phyloP scores from a whole-genome alignment of 2,113 vertebrate genomes.

The Xenopus tropicalis region DNA sequence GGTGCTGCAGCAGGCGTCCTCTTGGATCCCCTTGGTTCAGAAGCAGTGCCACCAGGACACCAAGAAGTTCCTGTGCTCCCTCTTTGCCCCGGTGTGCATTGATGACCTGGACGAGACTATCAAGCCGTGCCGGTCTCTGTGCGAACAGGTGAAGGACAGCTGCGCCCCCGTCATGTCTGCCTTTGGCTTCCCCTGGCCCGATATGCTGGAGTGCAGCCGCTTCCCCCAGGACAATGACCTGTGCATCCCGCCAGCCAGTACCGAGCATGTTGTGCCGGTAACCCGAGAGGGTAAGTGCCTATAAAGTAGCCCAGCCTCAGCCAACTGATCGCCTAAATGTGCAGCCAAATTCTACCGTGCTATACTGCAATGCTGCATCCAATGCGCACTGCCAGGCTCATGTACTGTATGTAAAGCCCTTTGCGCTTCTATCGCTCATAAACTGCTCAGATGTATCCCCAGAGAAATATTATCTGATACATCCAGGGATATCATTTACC shows the following conservation, averaged over 20 bases:
- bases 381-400: slow-evolving; percentile 32
- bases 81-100: slow-evolving; percentile 93
- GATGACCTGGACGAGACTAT: slow-evolving; percentile 92
- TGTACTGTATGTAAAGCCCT: too few species aligned
- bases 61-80: slow-evolving; percentile 95
- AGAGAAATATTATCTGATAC: too few species aligned
- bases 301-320: too few species aligned
- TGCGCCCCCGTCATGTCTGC: slow-evolving; percentile 95
- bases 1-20: slow-evolving; percentile 90
- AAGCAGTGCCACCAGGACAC: slow-evolving; percentile 96
- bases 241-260: slow-evolving; percentile 86
- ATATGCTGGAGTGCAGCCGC: slow-evolving; percentile 89
- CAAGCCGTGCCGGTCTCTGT: slow-evolving; percentile 91
- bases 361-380: slow-evolving; percentile 34
- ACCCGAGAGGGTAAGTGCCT: slow-evolving; percentile 77
- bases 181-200: slow-evolving; percentile 96
- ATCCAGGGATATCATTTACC: too few species aligned
- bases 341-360: too few species aligned
- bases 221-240: slow-evolving; percentile 93
- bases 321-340: too few species aligned
- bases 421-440: too few species aligned
- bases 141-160: slow-evolving; percentile 84
- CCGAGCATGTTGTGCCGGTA: slow-evolving; percentile 72
- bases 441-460: too few species aligned
- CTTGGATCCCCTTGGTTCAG: slow-evolving; percentile 95